Conservation (phyloP, 1,140 invertebrate genomes). For the Zaprionus nigranus region DNA sequence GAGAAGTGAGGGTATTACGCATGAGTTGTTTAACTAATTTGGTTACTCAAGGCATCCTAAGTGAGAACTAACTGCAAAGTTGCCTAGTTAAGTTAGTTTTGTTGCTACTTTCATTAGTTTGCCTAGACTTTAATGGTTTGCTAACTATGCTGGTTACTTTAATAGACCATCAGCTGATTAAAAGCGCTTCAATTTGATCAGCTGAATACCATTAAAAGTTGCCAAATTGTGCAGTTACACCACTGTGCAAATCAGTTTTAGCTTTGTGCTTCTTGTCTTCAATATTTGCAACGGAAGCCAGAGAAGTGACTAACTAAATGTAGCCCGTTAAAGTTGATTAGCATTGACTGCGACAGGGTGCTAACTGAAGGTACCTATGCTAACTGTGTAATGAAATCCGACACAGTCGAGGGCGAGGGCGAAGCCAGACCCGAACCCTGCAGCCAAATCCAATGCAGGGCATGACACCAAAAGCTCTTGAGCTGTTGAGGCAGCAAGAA, state of each 20-base stretch:
- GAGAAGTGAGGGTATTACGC: not conserved
- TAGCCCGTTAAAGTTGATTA: conserved; percentile 79
- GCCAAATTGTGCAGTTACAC: not conserved
- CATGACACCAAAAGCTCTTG: conserved; percentile 72
- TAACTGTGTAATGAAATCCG: conserved; percentile 67
- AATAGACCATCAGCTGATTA: too few species aligned
- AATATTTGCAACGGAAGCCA: conserved; percentile 67
- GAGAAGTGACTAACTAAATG: conserved; percentile 81
- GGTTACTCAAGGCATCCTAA: not conserved
- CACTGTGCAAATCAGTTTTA: not conserved
- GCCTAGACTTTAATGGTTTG: not conserved
- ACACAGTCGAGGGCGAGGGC: conserved; percentile 31
- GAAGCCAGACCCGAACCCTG: conserved; percentile 34
- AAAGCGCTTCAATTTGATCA: conserved; percentile 1
- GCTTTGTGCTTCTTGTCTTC: conserved; percentile 16
- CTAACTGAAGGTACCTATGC: conserved; percentile 10
- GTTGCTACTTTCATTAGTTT: not conserved
- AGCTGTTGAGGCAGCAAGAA: conserved; percentile 18
- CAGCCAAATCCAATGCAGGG: conserved; percentile 58
- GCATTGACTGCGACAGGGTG: conserved; percentile 53
- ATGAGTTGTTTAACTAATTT: not conserved
- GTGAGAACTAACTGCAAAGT: not conserved
- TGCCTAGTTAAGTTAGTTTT: not conserved
- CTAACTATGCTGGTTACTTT: not conserved
- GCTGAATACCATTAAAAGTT: not conserved